These are phyloP conservation scores for Denticeps clupeoides DNA, from an alignment of 2,797 vertebrate species.

Conservation along the genomic window DNA sequence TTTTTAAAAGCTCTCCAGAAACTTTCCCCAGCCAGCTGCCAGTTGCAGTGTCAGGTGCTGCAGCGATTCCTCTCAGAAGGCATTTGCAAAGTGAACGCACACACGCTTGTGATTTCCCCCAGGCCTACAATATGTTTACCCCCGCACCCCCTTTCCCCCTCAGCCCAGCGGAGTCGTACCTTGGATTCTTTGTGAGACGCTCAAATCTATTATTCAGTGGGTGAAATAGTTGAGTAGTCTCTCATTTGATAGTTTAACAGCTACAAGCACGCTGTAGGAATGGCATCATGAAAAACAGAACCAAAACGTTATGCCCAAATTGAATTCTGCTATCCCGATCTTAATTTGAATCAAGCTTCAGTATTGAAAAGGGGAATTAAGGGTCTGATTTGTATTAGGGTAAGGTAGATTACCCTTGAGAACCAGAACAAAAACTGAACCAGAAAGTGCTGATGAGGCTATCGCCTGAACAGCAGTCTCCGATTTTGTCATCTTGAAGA, in stretches of 20 bases:
- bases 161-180: not conserved
- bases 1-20: not conserved
- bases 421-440: slow-evolving; percentile 34
- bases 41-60: not conserved
- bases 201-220: not conserved
- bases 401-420: slow-evolving; percentile 45
- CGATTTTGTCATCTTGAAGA: slow-evolving; percentile 40
- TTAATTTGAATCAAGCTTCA: slow-evolving; percentile 39
- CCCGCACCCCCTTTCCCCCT: not conserved
- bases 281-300: too few relatives aligned
- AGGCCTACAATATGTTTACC: not conserved
- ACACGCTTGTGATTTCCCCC: slow-evolving; percentile 4
- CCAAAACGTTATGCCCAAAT: slow-evolving; percentile 18
- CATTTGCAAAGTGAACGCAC: not conserved
- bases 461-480: slow-evolving; percentile 39
- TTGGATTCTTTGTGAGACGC: not conserved
- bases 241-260: too few relatives aligned
- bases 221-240: not conserved
- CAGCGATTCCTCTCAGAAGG: not conserved
- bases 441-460: slow-evolving; percentile 44
- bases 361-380: slow-evolving; percentile 25
- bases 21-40: not conserved
- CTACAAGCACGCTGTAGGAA: too few relatives aligned
- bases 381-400: slow-evolving; percentile 28
- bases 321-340: slow-evolving; percentile 18